Base-by-base conservation (phyloP, 1,140 invertebrate species). In the Lordiphosa clarofinis region DNA sequence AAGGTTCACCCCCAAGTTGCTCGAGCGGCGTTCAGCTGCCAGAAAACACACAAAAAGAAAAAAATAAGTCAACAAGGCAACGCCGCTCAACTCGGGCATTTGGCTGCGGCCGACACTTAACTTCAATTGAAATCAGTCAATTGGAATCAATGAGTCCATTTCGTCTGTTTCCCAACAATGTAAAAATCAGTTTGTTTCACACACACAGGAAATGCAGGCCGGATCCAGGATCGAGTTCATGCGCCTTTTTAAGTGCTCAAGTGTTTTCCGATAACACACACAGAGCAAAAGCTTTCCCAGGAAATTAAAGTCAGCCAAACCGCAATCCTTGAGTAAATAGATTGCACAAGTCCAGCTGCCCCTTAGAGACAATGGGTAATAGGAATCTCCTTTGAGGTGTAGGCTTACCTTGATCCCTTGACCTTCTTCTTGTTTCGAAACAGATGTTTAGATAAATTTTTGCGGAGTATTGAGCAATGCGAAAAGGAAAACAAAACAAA, bases 111-210 rank as follows among this genome's bases (percentile, higher is more conserved):
- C 67, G 75, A 81, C 81, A 87, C 84, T 87, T 87, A 87, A 82
- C 73, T 75, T 82, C 76, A 87, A 84, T 84, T 79, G 72, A 66
- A 81, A 66, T 76, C 86, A 88, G 86, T 88, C 86, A 88, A 84
- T 88, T 84, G 86, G 86, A 88, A 88, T 88, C 86, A 86, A 88
- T 82, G 76, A 86, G 75, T 87, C 60, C 84, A 79, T 87, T 82
- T 87, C 72, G 78, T 68, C 86, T 87, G 84, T 87, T 87, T 87
- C 74, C 78, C 84, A 87, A 87, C 81, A 86, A 76, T 67, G 59
- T 58, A 73, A 86, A 86, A 69, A 54, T 68, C 43, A 62, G 49
- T 78, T 73, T 70, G 73, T 82, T 57, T 58, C 58, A 44, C 59
- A 67, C 65, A 70, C 19, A 63, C 50, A 54, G 43, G 33, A 44